phyloP scores from a whole-genome alignment of 2,797 vertebrate species.

The Sebastes glaucus region DNA sequence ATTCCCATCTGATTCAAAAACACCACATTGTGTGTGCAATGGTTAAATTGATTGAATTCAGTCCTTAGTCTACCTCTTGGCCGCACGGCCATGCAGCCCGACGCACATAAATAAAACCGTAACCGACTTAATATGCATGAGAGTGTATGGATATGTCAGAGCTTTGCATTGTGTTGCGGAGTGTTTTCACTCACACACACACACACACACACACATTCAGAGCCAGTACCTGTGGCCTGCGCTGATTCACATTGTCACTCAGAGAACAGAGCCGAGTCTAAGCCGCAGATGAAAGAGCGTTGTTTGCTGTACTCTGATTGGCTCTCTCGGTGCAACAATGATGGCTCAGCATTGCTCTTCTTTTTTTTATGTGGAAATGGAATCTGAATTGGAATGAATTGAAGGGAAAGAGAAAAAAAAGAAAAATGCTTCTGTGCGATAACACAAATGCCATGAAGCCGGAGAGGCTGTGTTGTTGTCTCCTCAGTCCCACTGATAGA shows the following conservation, averaged over 20 bases:
- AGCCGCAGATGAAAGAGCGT: constrained; percentile 29
- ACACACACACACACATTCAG: background rate
- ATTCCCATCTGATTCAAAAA: constrained; percentile 80
- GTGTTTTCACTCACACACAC: background rate
- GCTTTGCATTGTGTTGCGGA: background rate
- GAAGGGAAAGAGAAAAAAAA: constrained; percentile 26
- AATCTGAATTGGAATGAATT: constrained; percentile 57
- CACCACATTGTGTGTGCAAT: constrained; percentile 67
- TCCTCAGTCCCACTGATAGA: constrained; percentile 9
- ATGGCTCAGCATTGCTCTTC: background rate
- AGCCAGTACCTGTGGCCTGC: constrained; percentile 14
- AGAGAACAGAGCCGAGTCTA: constrained; percentile 2
- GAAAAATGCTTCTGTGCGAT: constrained; percentile 15
- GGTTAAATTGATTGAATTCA: constrained; percentile 49
- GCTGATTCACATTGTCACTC: background rate
- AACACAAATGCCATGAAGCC: constrained; percentile 13
- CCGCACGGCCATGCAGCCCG: background rate
- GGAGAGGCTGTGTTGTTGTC: background rate
- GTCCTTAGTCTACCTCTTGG: background rate
- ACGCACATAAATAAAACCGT: background rate
- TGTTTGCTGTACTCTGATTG: constrained; percentile 48
- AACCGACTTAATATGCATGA: background rate
- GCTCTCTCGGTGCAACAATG: constrained; percentile 36
- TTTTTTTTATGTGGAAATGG: constrained; percentile 22
- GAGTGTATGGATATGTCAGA: background rate